Evolutionary conservation across 2,797 vertebrate species (phyloP).

Genomic region (Crocodylus rhombifer): DNA sequence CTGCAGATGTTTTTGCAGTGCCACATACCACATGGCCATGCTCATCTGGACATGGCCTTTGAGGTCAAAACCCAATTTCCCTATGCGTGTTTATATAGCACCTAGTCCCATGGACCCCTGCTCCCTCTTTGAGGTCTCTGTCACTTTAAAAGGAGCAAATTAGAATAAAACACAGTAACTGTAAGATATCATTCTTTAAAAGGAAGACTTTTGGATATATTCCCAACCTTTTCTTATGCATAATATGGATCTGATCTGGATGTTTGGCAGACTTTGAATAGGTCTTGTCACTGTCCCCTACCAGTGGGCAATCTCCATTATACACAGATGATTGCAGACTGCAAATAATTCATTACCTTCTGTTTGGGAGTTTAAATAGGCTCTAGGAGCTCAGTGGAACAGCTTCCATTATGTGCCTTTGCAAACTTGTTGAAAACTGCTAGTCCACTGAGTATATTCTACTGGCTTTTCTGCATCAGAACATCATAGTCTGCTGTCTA

Average conservation of each 20-base stretch:
- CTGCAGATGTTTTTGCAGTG: too few relatives aligned
- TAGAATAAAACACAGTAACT: neutral
- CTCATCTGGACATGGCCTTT: too few relatives aligned
- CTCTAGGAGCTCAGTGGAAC: neutral
- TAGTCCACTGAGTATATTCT: neutral
- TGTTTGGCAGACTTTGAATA: neutral
- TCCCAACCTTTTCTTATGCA: neutral
- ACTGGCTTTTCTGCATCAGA: neutral
- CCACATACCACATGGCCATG: too few relatives aligned
- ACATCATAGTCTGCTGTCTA: neutral
- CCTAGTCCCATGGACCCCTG: too few relatives aligned
- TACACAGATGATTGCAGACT: neutral
- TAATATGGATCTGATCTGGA: neutral
- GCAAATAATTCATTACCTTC: slow-evolving; percentile 14
- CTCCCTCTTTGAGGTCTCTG: neutral
- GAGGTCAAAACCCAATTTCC: too few relatives aligned
- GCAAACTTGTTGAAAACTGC: neutral
- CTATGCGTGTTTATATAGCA: too few relatives aligned
- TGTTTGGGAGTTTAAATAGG: neutral
- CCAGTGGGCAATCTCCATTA: neutral
- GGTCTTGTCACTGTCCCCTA: neutral
- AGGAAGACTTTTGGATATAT: neutral
- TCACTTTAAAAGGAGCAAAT: neutral
- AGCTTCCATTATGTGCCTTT: neutral
- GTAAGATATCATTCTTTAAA: neutral